Percentiles rank a stretch among this genome's conserved stretches.
phyloP scores from a whole-genome alignment of 1,140 invertebrate genomes.

The Trichomalopsis sarcophagae region DNA sequence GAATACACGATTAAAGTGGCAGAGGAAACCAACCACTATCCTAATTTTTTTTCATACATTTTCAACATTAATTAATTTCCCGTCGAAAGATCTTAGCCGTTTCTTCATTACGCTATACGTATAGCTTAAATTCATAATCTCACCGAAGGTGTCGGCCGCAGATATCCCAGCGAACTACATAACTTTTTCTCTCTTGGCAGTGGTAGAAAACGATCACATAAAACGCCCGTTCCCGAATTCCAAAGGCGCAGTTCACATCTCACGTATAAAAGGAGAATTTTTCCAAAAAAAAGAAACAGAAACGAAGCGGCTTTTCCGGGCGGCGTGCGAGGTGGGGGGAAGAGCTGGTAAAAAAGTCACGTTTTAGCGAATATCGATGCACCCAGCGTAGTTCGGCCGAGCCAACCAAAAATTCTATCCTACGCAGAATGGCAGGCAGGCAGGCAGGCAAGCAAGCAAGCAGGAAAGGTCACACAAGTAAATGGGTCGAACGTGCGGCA shows the following conservation, averaged over 20 bases:
- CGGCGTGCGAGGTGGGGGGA: background rate
- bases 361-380: conserved; percentile 46
- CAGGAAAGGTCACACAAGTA: conserved; percentile 26
- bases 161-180: background rate
- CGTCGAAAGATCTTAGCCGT: too few relatives aligned
- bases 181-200: background rate
- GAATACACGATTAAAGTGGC: background rate
- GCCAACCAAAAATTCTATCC: conserved; percentile 46
- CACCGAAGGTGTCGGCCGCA: too few relatives aligned
- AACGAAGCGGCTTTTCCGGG: background rate
- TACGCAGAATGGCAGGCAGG: conserved; percentile 20
- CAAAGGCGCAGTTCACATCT: conserved; percentile 2
- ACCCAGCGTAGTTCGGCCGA: conserved; percentile 8
- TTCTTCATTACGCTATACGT: too few relatives aligned
- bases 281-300: conserved; percentile 1
- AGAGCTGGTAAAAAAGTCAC: conserved; percentile 39
- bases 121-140: too few relatives aligned
- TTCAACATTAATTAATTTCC: too few relatives aligned
- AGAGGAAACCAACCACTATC: background rate
- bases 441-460: background rate
- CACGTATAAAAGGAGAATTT: conserved; percentile 22
- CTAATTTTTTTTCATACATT: background rate
- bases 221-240: background rate
- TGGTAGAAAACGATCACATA: background rate
- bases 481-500: conserved; percentile 44